Evolutionary conservation across 1,140 invertebrate species (phyloP).

Genomic region (Caerostris extrusa): DNA sequence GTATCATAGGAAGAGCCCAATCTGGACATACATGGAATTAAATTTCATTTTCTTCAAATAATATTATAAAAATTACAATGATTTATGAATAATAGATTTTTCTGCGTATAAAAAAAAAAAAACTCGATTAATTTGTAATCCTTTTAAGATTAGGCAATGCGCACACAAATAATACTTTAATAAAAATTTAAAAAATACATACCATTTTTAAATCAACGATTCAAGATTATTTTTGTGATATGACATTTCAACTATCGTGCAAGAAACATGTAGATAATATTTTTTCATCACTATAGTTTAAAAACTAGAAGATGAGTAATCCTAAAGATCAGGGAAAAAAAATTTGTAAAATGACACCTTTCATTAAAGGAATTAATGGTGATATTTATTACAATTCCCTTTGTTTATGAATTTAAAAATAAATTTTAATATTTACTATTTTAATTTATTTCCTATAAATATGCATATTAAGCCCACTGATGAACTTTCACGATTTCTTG

Average conservation of each 20-base stretch:
- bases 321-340: neutral
- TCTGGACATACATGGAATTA: too few relatives aligned
- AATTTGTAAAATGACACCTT: constrained; percentile 30
- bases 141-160: neutral
- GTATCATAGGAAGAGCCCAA: too few relatives aligned
- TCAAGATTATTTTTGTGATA: constrained; percentile 23
- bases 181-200: neutral
- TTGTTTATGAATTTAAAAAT: neutral
- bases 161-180: neutral
- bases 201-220: constrained; percentile 41
- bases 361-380: neutral
- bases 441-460: neutral
- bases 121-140: neutral
- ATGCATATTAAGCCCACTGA: neutral
- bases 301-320: neutral
- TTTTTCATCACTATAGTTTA: constrained; percentile 23
- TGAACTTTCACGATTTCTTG: constrained; percentile 51
- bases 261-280: neutral
- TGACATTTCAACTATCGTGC: neutral
- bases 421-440: neutral
- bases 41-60: too few relatives aligned
- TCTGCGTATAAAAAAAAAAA: too few relatives aligned
- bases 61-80: too few relatives aligned
- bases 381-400: neutral
- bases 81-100: too few relatives aligned